Base-by-base conservation (phyloP, 2,888 invertebrate species). In the Trichopria drosophilae region DNA sequence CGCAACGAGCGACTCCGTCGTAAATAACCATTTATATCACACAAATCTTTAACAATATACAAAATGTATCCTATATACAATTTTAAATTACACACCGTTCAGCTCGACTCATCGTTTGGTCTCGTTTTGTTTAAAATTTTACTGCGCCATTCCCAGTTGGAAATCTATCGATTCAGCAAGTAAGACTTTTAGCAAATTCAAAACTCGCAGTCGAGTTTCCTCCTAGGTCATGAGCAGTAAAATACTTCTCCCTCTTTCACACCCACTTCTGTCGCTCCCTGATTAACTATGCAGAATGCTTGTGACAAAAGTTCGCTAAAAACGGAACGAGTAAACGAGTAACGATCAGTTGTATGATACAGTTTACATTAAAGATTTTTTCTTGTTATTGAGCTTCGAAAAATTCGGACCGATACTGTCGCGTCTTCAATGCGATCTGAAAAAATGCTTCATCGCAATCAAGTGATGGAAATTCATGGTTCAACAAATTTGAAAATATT, bases 21-120 rank as follows among this genome's bases (percentile, higher is more conserved):
- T 72, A 73, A 72, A 72, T 73, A 73, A 75, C 69, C 73, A 72
- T 73, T 74, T 73, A 73, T 75, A 75, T 75, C 74, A 74, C 75
- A 75, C 75, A 75, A 74, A 74, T 72, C 73, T 75, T 75, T 74
- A 75, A 75, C 75, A 74, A 74, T 75, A 74, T 75, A 75, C 75
- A 75, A 75, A 75, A 75, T 73, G 73, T 72, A 72, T 63, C 69
- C 70, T 75, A 75, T 75, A 66, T 75, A 75, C 74, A 75, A 65
- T 69, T 71, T 74, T 75, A 73, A 73, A 74, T 74, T 74, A 74
- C 73, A 74, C 63, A 65, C 66, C 64, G 64, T 57, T 52, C 60
- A 55, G 36, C 40, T 42, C 46, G 53, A 18, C 45, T 29, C 18
- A 36, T 41, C 41, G 28, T 31, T 42, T 26, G 16, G 41, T 44